Evolutionary conservation across 2,888 invertebrate genomes (phyloP), one percentile per base, ranked within the genome.

Genomic region (Ormia ochracea): DNA sequence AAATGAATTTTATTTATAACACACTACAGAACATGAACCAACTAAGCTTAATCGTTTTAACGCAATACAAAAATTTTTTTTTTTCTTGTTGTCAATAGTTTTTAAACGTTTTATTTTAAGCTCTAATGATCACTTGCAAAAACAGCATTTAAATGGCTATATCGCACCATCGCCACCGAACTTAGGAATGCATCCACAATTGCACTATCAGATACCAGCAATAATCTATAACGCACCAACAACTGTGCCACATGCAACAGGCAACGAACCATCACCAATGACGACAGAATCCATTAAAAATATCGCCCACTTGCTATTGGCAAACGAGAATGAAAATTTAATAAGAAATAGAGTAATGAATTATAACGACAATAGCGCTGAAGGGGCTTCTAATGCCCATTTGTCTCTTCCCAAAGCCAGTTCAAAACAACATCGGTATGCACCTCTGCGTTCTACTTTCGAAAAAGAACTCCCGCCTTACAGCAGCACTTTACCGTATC

Each of bases 381-480:
- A 65, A 19, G 26, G 2, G 12, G 4, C 52, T 19, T 2, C 38
- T 12, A 17, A 26, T 50, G 1, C 7, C 12, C 12, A 52, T 4
- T 14, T 31, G 21, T 2, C 2, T 10, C 21, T 10, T 38, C 17
- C 23, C 12, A 50, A 31, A 73, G 19, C 28, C 10, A 26, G n/a
- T 58, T 89, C 89, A 2, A 88, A 89, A 74, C 89, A 89, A 80
- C 84, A 83, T 21, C 82, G 85, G 10, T 89, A 84, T 66, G 87
- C 88, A 0, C 88, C 87, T 0, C 73, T 83, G 10, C 83, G 86
- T 3, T 85, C 75, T 41, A 23, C 81, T 0, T 28, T 74, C 19
- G 86, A 63, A 63, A 84, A 68, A 76, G 61, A 66, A 6, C 33
- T 63, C 6, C 23, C 77, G 10, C 81, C 66, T 14, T 65, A 74